Conservation (phyloP, 2,888 invertebrate species). For the Alitta virens region DNA sequence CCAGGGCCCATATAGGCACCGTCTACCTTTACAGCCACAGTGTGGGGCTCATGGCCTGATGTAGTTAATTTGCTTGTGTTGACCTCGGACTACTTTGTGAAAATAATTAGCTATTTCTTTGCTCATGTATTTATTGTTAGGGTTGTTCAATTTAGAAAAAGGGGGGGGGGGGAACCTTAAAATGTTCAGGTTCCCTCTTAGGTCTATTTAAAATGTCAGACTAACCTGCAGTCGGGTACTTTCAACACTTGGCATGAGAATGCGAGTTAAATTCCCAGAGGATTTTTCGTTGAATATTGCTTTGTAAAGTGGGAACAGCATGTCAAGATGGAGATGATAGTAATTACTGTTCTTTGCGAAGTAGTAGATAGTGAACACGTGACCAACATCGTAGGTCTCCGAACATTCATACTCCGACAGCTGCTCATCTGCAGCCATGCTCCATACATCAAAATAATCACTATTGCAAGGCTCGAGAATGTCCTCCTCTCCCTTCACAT, state of each 20-base stretch:
- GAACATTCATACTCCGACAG: constrained; percentile 25
- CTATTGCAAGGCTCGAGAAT: background rate
- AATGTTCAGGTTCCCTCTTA: background rate
- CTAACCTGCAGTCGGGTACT: constrained; percentile 17
- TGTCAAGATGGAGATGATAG: constrained; percentile 39
- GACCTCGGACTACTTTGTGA: too few species aligned
- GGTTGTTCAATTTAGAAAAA: too few species aligned
- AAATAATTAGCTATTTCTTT: too few species aligned
- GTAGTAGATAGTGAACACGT: constrained; percentile 36
- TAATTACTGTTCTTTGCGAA: constrained; percentile 37
- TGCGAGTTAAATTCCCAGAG: background rate
- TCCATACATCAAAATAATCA: too few species aligned
- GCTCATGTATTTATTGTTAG: too few species aligned
- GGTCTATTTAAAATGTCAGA: too few species aligned
- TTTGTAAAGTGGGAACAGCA: constrained; percentile 30
- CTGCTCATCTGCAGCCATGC: background rate
- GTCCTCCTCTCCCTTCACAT: background rate
- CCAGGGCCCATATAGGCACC: too few species aligned
- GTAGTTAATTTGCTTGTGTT: too few species aligned
- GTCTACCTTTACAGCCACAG: too few species aligned
- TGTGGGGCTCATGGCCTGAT: too few species aligned
- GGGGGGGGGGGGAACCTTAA: too few species aligned
- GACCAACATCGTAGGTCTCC: constrained; percentile 31
- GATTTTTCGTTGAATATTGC: constrained; percentile 19
- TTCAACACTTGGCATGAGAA: constrained; percentile 34